Base-by-base conservation (phyloP, 2,888 invertebrate genomes). In the Deilephila elpenor region DNA sequence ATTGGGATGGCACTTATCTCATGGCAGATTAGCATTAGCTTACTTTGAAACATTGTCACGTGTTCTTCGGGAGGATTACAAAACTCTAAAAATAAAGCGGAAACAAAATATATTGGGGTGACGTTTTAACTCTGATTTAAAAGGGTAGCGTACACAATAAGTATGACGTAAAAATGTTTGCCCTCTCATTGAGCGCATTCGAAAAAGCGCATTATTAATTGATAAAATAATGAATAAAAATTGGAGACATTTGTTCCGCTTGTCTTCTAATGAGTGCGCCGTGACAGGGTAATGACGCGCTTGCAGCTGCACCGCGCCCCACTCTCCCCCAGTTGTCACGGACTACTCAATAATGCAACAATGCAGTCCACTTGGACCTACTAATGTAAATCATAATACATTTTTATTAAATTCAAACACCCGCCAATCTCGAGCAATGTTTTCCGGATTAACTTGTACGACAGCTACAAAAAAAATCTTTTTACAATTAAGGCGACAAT, bases 401-500 rank as follows among this genome's bases (percentile, higher is more conserved):
- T 20, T n/a, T 17, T 17, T 51, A 67, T 51, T 51, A 25, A 67
- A 51, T 17, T 25, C 25, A 17, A 51, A 67, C 25, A 67, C 17
- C 51, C 20, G 17, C 29, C 76, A 78, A 79, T 73, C 81, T 74
- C 34, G 64, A 74, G 72, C 75, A 76, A 71, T 76, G 77, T 74
- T 77, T 82, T 73, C 74, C 74, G 71, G 78, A 81, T 82, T 80
- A 84, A 82, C 82, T 83, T 82, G 79, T 74, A 75, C 81, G 79
- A 76, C 75, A 62, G 78, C 75, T 77, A 70, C 61, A 87, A 87
- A 88, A 87, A 88, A 91, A 92, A 90, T 91, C 90, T 91, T 91
- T 91, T 88, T 83, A 87, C 93, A 94, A 94, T 94, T 93, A 94
- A 93, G 87, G 91, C 90, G 89, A 93, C 93, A 94, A 94, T 93